Evolutionary conservation across 1,140 invertebrate genomes (phyloP), one percentile per base, ranked within the genome.

Genomic region (Acromyrmex heyeri): DNA sequence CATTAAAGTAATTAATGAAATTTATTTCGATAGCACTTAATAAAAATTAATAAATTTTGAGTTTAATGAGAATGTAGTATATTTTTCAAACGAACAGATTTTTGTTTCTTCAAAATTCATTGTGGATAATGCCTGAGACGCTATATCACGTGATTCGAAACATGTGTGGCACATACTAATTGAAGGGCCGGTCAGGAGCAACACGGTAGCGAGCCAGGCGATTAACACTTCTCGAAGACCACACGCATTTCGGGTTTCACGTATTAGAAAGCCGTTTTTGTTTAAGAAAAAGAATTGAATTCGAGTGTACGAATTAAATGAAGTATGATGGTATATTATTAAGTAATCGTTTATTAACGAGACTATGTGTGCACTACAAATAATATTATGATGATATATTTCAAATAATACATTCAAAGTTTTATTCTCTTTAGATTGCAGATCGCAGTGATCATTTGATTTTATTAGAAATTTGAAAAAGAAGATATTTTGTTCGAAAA

Each of bases 191-290:
- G 91, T 92, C 90, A 90, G 79, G 86, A 92, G 93, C 92, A 93
- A 87, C 91, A 95, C 94, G 93, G 94, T 95, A 95, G 94, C 94
- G 87, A 92, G 91, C 85, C 88, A 85, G 86, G 87, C 91, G 93
- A 95, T 95, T 95, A 95, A 94, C 95, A 95, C 94, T 94, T 95
- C 50, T 70, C 38, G 57, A 38, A 91, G 94, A 93, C 94, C 94
- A 95, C 95, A 95, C 94, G 92, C 93, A 90, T 90, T 57, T 91
- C 81, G 78, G 24, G 57, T 78, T 91, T 87, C 73, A 90, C 78
- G 83, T 73, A 88, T 62, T 81, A 57, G 38, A 69, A 30, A 61
- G 48, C 50, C 55, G 69, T 82, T 85, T 87, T 77, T 85, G 86
- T 85, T 85, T 70, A 70, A 73, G 75, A 79, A 86, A 64, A 83